Evolutionary conservation across 2,113 vertebrate genomes (phyloP).

Genomic region (Tenrec ecaudatus): DNA sequence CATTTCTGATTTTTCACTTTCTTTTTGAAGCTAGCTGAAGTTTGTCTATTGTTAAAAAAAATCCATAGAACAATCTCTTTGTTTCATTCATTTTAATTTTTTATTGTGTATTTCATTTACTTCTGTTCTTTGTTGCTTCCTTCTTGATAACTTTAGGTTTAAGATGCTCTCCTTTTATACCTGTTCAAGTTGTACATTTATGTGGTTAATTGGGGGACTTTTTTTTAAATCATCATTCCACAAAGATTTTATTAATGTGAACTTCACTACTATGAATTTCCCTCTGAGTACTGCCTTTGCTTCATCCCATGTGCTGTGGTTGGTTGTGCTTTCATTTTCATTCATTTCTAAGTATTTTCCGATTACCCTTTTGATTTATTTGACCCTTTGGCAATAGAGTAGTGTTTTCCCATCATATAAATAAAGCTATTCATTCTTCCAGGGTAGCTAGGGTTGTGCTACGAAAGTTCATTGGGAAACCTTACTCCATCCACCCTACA

Average conservation of each 20-base stretch:
- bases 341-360: too few species aligned
- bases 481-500: too few species aligned
- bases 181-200: not conserved
- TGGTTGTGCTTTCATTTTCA: too few species aligned
- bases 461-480: too few species aligned
- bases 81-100: not conserved
- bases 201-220: not conserved
- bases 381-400: not conserved
- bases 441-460: too few species aligned
- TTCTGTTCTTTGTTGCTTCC: not conserved
- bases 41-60: not conserved
- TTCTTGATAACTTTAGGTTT: not conserved
- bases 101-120: not conserved
- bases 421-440: too few species aligned
- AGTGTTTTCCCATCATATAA: not conserved
- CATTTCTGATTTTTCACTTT: not conserved
- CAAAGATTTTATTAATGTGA: not conserved
- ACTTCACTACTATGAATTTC: not conserved
- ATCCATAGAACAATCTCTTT: not conserved
- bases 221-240: too few species aligned
- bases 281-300: too few species aligned
- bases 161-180: not conserved
- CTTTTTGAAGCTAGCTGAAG: not conserved
- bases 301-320: too few species aligned
- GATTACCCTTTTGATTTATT: not conserved